These are phyloP conservation scores for Tragelaphus imberbis DNA, from an alignment of 2,113 vertebrate genomes.

Conservation along the genomic window DNA sequence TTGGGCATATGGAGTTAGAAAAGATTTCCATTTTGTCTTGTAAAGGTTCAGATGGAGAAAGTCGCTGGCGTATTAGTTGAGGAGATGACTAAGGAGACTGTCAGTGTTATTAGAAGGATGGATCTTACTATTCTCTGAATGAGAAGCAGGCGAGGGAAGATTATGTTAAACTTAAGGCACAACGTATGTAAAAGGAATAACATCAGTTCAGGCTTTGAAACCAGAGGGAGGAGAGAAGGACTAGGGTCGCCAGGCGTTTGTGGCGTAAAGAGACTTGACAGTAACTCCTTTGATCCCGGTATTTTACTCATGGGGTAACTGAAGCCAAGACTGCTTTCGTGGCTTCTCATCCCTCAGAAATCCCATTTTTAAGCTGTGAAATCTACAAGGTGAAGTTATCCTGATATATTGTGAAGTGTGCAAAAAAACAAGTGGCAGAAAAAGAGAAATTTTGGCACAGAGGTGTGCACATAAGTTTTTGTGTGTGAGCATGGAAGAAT, in stretches of 20 bases:
- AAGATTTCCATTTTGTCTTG: background rate
- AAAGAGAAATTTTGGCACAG: background rate
- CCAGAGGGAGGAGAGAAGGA: background rate
- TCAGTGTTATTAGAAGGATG: background rate
- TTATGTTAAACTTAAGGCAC: background rate
- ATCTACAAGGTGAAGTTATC: background rate
- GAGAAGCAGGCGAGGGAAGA: background rate
- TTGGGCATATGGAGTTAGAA: background rate
- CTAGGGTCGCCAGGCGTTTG: too few relatives aligned
- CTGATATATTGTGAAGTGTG: background rate
- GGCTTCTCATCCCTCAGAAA: background rate
- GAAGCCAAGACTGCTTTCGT: background rate
- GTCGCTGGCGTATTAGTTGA: background rate
- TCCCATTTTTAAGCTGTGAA: background rate
- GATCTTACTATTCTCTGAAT: background rate
- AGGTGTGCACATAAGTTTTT: background rate
- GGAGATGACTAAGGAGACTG: background rate
- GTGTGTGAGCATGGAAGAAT: background rate
- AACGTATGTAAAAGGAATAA: background rate
- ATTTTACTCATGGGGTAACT: background rate
- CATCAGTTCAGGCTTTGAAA: background rate
- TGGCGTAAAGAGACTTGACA: background rate
- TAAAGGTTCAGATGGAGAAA: background rate
- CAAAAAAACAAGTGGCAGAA: background rate
- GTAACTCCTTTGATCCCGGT: background rate